Evolutionary conservation across 2,888 invertebrate genomes (phyloP).

Genomic region (Drosophila testacea): DNA sequence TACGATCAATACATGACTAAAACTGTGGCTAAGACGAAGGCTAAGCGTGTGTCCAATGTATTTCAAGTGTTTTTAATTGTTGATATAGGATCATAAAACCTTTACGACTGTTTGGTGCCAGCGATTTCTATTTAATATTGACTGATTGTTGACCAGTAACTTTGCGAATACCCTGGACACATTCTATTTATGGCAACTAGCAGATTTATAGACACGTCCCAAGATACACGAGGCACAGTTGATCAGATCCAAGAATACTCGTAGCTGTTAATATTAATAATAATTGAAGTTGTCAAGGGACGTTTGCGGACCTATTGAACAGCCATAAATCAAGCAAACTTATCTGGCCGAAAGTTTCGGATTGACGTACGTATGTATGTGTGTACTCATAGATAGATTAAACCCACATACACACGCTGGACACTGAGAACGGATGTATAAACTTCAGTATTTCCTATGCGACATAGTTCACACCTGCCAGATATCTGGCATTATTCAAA

Average conservation of each 20-base stretch:
- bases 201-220: constrained; percentile 42
- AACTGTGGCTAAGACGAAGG: constrained; percentile 8
- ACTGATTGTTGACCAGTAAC: constrained; percentile 7
- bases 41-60: constrained; percentile 29
- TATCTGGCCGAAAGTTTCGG: constrained; percentile 30
- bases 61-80: constrained; percentile 40
- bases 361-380: constrained; percentile 23
- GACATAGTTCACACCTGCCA: constrained; percentile 8
- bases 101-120: constrained; percentile 29
- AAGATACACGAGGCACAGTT: constrained; percentile 12
- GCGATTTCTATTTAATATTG: constrained; percentile 20
- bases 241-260: constrained; percentile 9
- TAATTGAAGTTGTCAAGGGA: constrained; percentile 46
- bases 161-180: constrained; percentile 2
- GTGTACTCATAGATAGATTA: constrained; percentile 22
- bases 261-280: constrained; percentile 20
- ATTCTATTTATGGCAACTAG: constrained; percentile 10
- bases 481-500: not conserved
- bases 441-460: constrained; percentile 12
- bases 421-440: constrained; percentile 19
- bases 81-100: constrained; percentile 27
- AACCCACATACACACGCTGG: not conserved
- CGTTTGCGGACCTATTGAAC: constrained; percentile 25
- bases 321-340: constrained; percentile 42
- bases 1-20: constrained; percentile 24